Percentiles rank a stretch among this genome's conserved stretches.
Conservation (phyloP, 2,888 invertebrate species). For the Acleris literana region DNA sequence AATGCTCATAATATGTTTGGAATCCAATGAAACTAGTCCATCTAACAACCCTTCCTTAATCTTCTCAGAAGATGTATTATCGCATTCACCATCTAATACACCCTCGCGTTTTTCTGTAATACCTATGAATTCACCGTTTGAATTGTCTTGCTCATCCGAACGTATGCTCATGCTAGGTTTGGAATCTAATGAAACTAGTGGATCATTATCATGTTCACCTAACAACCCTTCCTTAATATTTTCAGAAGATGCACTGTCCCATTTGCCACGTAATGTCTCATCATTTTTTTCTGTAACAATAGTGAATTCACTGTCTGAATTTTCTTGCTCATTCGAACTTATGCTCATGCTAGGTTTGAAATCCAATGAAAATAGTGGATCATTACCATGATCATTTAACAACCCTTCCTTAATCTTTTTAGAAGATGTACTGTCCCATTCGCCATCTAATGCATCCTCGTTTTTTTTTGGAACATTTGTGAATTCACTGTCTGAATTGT, state of each 20-base stretch:
- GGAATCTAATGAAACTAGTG: not conserved
- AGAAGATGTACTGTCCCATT: not conserved
- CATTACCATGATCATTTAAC: too few relatives aligned
- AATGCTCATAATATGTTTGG: not conserved
- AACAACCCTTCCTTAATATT: not conserved
- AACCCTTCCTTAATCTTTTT: not conserved
- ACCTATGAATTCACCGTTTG: constrained; percentile 2
- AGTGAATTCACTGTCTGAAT: too few relatives aligned
- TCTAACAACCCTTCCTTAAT: not conserved
- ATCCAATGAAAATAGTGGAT: too few relatives aligned
- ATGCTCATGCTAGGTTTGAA: too few relatives aligned
- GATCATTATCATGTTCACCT: not conserved
- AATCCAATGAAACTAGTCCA: not conserved
- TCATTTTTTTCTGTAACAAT: too few relatives aligned
- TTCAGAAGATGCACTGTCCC: not conserved
- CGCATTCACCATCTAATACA: not conserved
- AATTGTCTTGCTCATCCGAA: not conserved
- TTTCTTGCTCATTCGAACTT: too few relatives aligned
- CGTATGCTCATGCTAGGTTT: not conserved
- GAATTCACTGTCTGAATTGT: too few relatives aligned
- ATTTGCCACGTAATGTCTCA: not conserved
- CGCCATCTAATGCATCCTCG: too few relatives aligned
- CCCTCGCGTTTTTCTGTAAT: constrained; percentile 4
- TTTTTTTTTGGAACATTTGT: too few relatives aligned
- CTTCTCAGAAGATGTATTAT: not conserved